Conservation (phyloP, 2,113 vertebrate species). For the Circaetus cinerascens region DNA sequence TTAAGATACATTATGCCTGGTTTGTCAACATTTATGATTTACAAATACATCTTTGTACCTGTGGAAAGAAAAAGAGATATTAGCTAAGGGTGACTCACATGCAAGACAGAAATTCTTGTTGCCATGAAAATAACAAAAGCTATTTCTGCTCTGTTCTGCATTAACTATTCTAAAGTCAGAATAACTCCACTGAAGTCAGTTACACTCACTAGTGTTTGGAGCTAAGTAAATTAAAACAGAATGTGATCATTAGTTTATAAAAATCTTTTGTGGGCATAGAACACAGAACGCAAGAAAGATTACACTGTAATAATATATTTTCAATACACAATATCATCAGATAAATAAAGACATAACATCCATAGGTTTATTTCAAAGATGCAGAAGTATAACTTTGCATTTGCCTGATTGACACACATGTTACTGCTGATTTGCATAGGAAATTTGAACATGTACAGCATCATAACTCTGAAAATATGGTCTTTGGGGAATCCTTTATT, state of each 20-base stretch:
- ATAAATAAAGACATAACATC: neutral
- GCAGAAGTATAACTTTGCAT: neutral
- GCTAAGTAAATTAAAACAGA: neutral
- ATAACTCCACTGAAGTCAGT: neutral
- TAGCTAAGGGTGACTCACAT: neutral
- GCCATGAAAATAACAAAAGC: neutral
- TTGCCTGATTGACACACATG: neutral
- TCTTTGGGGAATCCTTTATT: neutral
- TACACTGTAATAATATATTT: neutral
- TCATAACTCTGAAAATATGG: neutral
- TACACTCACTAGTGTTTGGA: neutral
- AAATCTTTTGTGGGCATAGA: neutral
- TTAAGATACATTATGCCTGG: neutral
- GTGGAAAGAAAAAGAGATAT: neutral
- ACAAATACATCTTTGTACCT: neutral
- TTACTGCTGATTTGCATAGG: neutral
- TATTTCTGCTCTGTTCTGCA: neutral
- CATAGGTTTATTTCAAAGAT: neutral
- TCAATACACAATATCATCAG: neutral
- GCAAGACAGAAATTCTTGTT: neutral
- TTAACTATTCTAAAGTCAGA: neutral
- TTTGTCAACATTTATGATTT: slow-evolving; percentile 25
- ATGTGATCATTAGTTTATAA: neutral
- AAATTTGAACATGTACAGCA: neutral
- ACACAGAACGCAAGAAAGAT: neutral